Base-by-base conservation (phyloP, 2,888 invertebrate genomes). In the Anthoptus insignis region DNA sequence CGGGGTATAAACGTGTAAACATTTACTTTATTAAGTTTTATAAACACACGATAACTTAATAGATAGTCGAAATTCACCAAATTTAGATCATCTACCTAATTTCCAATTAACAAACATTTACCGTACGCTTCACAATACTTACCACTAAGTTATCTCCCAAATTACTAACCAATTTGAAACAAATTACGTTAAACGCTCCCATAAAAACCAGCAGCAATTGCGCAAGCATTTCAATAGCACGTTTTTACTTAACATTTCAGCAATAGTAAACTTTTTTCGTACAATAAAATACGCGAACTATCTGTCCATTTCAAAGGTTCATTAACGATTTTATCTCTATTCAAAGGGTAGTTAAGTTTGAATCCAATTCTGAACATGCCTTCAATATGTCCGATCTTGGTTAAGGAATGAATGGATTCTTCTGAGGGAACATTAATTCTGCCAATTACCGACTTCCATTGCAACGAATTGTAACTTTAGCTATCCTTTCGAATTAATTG, bases 401-500 rank as follows among this genome's bases (percentile, higher is more conserved):
- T 83, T 79, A 80, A 83, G 84, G 83, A 83, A 83, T 83, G 85
- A 87, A 87, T 87, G 84, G 86, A 80, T 86, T 79, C 81, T 80
- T 80, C 77, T 75, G 74, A 78, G 73, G 64, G 70, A 66, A 69
- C 88, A 88, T 89, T 87, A 85, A 87, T 89, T 87, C 85, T 85
- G 76, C 84, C 89, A 91, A 90, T 90, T 91, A 91, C 80, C 72
- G 74, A 78, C 73, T 76, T 73, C 76, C 75, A 70, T 78, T 76
- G 74, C 69, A 70, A 53, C 72, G 76, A 79, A 79, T 81, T 79
- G 81, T 3, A 27, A 27, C 27, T 27, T 27, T 63, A 81, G 83
- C 81, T 81, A 84, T 85, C 78, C 79, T 76, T 81, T 87, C 82
- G 86, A 89, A 89, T 90, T 89, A 90, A 91, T 88, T 87, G 84